Evolutionary conservation across 2,113 vertebrate species (phyloP).

Genomic region (Hymenochirus boettgeri): DNA sequence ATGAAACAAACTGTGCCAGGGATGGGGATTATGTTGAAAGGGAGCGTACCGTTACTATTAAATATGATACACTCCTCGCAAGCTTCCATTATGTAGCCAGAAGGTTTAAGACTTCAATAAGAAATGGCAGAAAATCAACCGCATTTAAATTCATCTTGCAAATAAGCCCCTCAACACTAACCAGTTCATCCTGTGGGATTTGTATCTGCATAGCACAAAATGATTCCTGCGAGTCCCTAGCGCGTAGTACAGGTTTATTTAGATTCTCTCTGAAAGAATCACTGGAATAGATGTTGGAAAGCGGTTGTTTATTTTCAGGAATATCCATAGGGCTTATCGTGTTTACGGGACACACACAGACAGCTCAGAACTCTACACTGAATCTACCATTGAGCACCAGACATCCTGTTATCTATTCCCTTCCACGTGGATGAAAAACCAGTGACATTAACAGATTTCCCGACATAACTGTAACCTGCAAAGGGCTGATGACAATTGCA

Average conservation of each 20-base stretch:
- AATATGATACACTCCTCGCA: constrained; percentile 23
- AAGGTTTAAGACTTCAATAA: constrained; percentile 9
- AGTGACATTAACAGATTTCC: too few species aligned
- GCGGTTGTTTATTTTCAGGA: too few species aligned
- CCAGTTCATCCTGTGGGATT: constrained; percentile 12
- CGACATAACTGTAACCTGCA: too few species aligned
- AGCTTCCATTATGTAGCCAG: background rate
- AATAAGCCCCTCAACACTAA: constrained; percentile 30
- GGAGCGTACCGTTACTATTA: constrained; percentile 14
- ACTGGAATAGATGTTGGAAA: background rate
- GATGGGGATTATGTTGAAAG: constrained; percentile 15
- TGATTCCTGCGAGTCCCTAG: background rate
- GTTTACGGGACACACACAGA: too few species aligned
- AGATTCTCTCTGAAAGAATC: background rate
- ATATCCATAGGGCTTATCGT: too few species aligned
- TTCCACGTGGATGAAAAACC: too few species aligned
- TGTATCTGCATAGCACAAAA: background rate
- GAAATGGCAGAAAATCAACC: constrained; percentile 15
- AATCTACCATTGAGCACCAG: too few species aligned
- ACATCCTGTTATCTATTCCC: too few species aligned
- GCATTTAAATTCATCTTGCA: constrained; percentile 10
- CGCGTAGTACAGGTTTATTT: background rate
- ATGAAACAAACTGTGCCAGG: background rate
- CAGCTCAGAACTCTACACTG: too few species aligned
- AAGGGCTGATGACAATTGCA: too few species aligned